Evolutionary conservation across 2,797 vertebrate genomes (phyloP), one percentile per base, ranked within the genome.

Genomic region (Arnoldichthys spilopterus): DNA sequence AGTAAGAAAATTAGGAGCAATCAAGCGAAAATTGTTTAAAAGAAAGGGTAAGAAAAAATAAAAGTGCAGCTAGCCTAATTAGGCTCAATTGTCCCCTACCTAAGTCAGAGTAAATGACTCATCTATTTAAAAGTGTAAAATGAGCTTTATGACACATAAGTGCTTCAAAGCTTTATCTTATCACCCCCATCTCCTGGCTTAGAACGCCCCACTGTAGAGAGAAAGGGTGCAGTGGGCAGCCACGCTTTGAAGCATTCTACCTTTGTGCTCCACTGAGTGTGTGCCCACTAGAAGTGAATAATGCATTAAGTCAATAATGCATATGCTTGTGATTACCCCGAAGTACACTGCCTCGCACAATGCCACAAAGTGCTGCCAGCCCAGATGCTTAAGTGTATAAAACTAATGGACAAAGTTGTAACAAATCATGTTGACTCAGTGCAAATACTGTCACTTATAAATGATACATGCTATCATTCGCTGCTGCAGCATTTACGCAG

Each of bases 231-330:
- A 64, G 63, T 28, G 70, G 47, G 61, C 6, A 47, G 47, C 74
- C 75, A 62, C 47, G 71, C 62, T 82, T 85, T 80, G 74, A 85
- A 79, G 79, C 58, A 54, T 53, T 83, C 64, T 70, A 83, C 74
- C 71, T 77, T 72, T 54, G 82, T 74, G 70, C 66, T 78, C 45
- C 40, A 53, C 70, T n/a, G 71, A 78, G 61, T 24, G 28, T 74
- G 51, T 74, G 68, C 72, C 77, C 81, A 76, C 63, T 74, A 73
- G 74, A 83, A 56, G 69, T 81, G 81, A 85, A 83, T 85, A 83
- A 85, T 85, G 58, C 76, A 85, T 83, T 83, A 69, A 78, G 79
- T 85, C 66, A 85, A 85, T 83, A 83, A 85, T 82, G 70, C 66
- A 85, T 81, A 79, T 74, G 79, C 76, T 77, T 76, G 47, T 79